phyloP scores from a whole-genome alignment of 2,888 invertebrate genomes.

The Anorthoa munda region DNA sequence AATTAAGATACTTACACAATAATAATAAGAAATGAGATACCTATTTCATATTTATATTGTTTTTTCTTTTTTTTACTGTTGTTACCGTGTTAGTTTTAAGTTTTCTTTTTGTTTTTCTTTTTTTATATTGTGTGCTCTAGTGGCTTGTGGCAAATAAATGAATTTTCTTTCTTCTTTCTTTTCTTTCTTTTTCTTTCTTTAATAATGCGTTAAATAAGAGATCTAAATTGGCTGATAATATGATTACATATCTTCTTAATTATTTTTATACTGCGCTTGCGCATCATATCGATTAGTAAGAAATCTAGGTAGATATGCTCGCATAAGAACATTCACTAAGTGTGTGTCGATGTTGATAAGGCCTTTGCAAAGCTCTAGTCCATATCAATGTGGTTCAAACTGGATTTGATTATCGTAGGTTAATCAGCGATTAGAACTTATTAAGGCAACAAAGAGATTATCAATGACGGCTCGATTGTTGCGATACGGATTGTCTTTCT shows the following conservation, averaged over 20 bases:
- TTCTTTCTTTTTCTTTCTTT: too few species aligned
- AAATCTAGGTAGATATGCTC: not conserved
- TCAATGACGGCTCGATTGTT: not conserved
- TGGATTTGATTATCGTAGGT: constrained; percentile 3
- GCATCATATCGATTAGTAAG: not conserved
- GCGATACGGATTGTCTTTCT: not conserved
- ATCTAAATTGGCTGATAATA: not conserved
- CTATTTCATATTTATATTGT: too few species aligned
- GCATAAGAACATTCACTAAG: not conserved
- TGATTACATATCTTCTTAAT: not conserved
- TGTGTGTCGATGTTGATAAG: not conserved
- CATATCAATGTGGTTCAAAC: constrained; percentile 13
- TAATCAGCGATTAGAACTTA: constrained; percentile 22
- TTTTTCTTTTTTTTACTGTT: too few species aligned
- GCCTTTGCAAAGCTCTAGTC: not conserved
- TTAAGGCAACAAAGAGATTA: constrained; percentile 14
- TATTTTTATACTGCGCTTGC: not conserved
- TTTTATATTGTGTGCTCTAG: too few species aligned
- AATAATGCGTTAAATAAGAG: not conserved
- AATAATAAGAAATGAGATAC: too few species aligned
- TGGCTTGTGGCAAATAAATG: too few species aligned
- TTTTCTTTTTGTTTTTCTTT: too few species aligned
- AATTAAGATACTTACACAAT: too few species aligned
- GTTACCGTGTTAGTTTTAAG: too few species aligned
- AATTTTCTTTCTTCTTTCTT: too few species aligned